These are phyloP conservation scores for Struthio camelus DNA, from an alignment of 2,113 vertebrate species.

Conservation along the genomic window DNA sequence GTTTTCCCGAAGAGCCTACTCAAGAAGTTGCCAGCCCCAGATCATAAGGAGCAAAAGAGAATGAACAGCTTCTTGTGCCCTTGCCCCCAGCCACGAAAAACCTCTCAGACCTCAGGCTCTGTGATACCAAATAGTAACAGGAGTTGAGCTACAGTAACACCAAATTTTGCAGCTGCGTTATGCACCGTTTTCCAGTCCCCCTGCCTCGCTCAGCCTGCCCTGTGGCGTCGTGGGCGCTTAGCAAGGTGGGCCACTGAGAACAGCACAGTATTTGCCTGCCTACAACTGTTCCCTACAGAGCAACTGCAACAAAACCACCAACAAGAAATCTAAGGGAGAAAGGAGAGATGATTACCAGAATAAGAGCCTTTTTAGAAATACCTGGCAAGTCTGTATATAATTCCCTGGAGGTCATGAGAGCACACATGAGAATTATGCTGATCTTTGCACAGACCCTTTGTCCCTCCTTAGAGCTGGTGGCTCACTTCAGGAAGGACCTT, in stretches of 20 bases:
- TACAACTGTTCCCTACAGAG: not conserved
- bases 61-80: not conserved
- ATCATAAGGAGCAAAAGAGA: not conserved
- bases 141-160: not conserved
- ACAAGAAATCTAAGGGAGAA: not conserved
- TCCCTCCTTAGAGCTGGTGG: slow-evolving; percentile 38
- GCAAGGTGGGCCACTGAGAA: not conserved
- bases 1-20: not conserved
- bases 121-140: not conserved
- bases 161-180: not conserved
- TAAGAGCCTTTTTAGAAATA: not conserved
- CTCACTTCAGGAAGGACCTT: not conserved
- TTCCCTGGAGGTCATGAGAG: slow-evolving; percentile 9
- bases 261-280: not conserved
- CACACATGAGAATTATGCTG: slow-evolving; percentile 23
- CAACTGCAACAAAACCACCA: not conserved
- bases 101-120: not conserved
- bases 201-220: not conserved
- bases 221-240: not conserved
- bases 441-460: not conserved
- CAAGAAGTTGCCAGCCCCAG: not conserved
- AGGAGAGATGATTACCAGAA: not conserved
- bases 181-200: not conserved
- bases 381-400: not conserved
- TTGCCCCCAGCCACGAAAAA: not conserved